Base-by-base conservation (phyloP, 2,797 vertebrate genomes). In the Dermochelys coriacea region DNA sequence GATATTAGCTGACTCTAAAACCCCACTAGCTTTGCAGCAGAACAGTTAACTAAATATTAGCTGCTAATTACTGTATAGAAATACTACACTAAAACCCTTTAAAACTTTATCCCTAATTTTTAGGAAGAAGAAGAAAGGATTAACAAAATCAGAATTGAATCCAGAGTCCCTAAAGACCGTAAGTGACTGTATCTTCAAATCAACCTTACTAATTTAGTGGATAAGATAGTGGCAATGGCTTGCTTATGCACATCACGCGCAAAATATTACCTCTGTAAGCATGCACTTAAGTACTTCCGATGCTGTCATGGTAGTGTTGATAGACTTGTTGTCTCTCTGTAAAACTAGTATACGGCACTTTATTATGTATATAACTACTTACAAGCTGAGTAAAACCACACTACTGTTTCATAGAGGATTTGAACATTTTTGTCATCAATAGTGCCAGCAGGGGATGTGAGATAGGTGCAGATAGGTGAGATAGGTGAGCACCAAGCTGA, bases 81-180 rank as follows among this genome's bases (percentile, higher is more conserved):
- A 45, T 25, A 3, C 19, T 23, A 96, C 94, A 95, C 94, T 86
- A 95, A 93, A 68, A 29, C 83, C 91, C 82, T 93, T 88, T 93
- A 94, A 97, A 97, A 96, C 89, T 93, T 80, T 97, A 92, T 98
- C 84, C 93, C 94, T 96, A 90, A 95, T 94, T 97, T 98, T 95
- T 95, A 98, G 98, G 98, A 99, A 98, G 99, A 99, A 98, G 99
- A 99, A 98, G 99, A 99, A 97, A 99, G 97, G 97, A 98, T 98
- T 93, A 99, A 98, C 97, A 99, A 98, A 96, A 97, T 99, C 94
- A 98, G 96, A 90, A 97, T 99, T 86, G 98, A 99, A 97, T 98
- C 97, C 89, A 98, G 98, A 97, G 97, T 98, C 94, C 98, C 97
- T 64, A 98, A 99, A 87, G 98, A 99, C 96, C 98, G 99, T 99